phyloP scores from a whole-genome alignment of 1,140 invertebrate species.

The Panulirus ornatus region DNA sequence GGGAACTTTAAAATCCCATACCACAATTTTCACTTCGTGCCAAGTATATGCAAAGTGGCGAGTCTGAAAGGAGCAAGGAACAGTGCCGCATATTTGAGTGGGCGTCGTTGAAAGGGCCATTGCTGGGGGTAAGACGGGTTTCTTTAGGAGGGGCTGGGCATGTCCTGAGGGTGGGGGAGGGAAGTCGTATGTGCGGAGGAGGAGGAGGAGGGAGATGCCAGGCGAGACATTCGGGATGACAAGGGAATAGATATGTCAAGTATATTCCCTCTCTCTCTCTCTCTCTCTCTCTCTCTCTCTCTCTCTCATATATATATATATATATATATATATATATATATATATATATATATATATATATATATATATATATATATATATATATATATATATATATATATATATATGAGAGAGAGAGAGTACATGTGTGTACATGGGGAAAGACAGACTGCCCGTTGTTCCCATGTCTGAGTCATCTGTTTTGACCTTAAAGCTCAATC shows the following conservation, averaged over 20 bases:
- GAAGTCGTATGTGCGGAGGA: background rate
- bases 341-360: background rate
- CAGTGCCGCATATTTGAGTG: background rate
- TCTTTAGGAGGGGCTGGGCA: background rate
- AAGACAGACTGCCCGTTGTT: too few species aligned
- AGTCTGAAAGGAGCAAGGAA: background rate
- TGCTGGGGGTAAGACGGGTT: background rate
- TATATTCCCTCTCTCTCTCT: too few species aligned
- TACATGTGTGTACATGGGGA: too few species aligned
- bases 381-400: conserved; percentile 8
- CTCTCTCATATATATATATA: too few species aligned
- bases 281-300: too few species aligned
- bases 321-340: too few species aligned
- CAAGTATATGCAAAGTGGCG: conserved; percentile 3
- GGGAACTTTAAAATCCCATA: background rate
- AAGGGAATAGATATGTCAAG: too few species aligned
- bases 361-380: conserved; percentile 7
- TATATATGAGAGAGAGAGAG: background rate
- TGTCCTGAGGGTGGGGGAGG: background rate
- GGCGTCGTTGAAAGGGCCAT: background rate
- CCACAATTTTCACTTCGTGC: background rate
- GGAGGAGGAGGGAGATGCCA: too few species aligned
- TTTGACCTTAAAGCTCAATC: too few species aligned
- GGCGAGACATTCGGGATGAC: too few species aligned
- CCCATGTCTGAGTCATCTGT: too few species aligned